phyloP scores from a whole-genome alignment of 2,113 vertebrate species.

The Eptesicus fuscus region DNA sequence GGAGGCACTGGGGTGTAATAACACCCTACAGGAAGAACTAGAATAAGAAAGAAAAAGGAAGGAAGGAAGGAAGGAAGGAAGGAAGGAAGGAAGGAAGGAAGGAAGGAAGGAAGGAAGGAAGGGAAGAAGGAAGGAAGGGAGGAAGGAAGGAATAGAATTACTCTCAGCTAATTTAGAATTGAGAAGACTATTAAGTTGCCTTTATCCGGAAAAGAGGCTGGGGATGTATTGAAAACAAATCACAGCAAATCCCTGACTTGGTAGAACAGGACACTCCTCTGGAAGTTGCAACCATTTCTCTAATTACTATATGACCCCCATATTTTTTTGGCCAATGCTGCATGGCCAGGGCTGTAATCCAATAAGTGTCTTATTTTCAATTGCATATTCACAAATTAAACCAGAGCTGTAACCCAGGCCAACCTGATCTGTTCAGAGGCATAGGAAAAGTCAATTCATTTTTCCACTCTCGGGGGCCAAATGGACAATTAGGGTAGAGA shows the following conservation, averaged over 20 bases:
- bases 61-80: not conserved
- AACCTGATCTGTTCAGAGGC: constrained; percentile 76
- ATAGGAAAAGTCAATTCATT: constrained; percentile 82
- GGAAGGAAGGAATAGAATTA: not conserved
- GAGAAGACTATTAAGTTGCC: not conserved
- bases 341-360: constrained; percentile 69
- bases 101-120: rapidly evolving
- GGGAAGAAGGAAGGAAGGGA: rapidly evolving
- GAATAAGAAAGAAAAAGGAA: not conserved
- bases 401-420: constrained; percentile 76
- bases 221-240: not conserved
- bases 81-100: rapidly evolving
- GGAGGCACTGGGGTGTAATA: not conserved
- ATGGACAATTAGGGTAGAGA: constrained; percentile 72
- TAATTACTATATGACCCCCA: not conserved
- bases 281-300: not conserved
- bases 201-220: not conserved
- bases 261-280: not conserved
- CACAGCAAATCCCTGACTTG: not conserved
- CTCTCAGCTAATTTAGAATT: not conserved
- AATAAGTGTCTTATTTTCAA: constrained; percentile 66
- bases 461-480: constrained; percentile 80
- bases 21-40: not conserved
- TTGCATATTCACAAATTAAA: constrained; percentile 70
- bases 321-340: not conserved